These are phyloP conservation scores for Isurus oxyrinchus DNA, from an alignment of 2,113 vertebrate genomes.

Conservation along the genomic window DNA sequence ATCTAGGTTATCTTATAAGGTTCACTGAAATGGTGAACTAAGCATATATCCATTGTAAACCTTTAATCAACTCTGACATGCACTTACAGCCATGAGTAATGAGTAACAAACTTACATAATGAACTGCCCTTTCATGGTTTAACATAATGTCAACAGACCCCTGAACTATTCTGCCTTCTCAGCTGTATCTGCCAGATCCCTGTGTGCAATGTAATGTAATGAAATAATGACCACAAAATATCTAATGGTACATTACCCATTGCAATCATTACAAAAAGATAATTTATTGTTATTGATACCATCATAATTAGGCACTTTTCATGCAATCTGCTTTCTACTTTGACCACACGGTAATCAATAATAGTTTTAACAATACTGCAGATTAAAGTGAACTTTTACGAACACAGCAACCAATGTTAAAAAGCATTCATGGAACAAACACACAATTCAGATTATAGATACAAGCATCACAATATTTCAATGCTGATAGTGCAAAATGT, in stretches of 20 bases:
- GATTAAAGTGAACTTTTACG: neutral
- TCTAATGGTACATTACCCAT: neutral
- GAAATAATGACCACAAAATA: neutral
- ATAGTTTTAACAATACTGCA: neutral
- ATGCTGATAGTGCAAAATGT: neutral
- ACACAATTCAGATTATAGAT: neutral
- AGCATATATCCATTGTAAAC: neutral
- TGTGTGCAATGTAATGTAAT: neutral
- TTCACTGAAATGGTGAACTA: conserved; percentile 2
- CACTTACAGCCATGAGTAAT: conserved; percentile 2
- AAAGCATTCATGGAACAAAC: neutral
- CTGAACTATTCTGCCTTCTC: neutral
- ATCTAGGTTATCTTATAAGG: neutral
- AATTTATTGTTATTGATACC: neutral
- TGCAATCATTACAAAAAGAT: neutral
- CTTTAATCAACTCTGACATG: conserved; percentile 24
- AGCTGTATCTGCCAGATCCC: neutral
- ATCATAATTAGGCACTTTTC: neutral
- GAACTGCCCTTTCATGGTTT: conserved; percentile 16
- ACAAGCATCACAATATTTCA: neutral
- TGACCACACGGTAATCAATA: neutral
- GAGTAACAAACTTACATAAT: conserved; percentile 38
- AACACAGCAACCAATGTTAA: neutral
- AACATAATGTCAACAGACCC: neutral
- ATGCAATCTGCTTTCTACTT: neutral